These are phyloP conservation scores for Varanus komodoensis DNA, from an alignment of 2,113 vertebrate species.

Conservation along the genomic window DNA sequence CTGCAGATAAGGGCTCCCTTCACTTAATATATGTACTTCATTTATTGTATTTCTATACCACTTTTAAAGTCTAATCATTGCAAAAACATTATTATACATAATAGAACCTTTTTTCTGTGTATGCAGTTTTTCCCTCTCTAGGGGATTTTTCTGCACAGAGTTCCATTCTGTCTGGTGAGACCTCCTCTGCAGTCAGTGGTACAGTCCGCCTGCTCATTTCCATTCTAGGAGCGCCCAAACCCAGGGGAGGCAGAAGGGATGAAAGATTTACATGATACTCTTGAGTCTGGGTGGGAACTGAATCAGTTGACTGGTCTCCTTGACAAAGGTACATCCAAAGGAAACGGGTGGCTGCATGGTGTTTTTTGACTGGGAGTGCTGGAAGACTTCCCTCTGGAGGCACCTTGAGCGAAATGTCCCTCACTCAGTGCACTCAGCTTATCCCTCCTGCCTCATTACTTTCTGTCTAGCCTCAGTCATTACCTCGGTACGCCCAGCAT, in stretches of 20 bases:
- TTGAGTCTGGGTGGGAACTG: neutral
- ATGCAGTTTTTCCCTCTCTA: neutral
- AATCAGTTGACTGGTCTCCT: neutral
- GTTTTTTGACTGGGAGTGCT: neutral
- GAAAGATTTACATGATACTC: neutral
- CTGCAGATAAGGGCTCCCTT: neutral
- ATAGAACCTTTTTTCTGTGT: neutral
- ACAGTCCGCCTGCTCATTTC: neutral
- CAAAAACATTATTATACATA: neutral
- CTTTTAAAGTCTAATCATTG: neutral
- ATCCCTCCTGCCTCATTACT: neutral
- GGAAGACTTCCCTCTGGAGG: neutral
- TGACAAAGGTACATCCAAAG: neutral
- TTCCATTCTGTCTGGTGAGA: neutral
- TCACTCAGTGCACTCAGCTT: neutral
- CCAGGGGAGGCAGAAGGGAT: neutral
- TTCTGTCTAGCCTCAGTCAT: neutral
- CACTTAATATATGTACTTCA: neutral
- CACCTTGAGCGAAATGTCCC: neutral
- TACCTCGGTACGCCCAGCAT: slow-evolving; percentile 71
- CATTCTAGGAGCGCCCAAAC: neutral
- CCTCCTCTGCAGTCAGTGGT: neutral
- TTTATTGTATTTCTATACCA: neutral
- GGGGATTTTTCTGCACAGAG: neutral
- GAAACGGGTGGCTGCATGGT: neutral